These are phyloP conservation scores for Bovichtus diacanthus DNA, from an alignment of 2,797 vertebrate genomes.

Conservation along the genomic window DNA sequence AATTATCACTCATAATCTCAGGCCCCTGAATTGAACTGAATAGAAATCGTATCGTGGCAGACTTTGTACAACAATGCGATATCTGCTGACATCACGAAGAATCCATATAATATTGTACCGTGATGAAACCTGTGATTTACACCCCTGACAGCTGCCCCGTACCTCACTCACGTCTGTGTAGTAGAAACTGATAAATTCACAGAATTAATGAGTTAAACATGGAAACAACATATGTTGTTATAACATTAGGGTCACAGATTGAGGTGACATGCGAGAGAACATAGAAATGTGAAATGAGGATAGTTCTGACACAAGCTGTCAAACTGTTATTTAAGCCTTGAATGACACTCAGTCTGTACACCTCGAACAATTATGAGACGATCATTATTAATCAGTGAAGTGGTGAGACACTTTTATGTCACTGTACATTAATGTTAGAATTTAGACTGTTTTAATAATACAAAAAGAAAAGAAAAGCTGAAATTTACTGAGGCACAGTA, in stretches of 20 bases:
- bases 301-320: slow-evolving; percentile 22
- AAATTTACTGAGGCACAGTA: slow-evolving; percentile 24
- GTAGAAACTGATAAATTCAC: slow-evolving; percentile 23
- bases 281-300: slow-evolving; percentile 29
- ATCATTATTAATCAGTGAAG: slow-evolving; percentile 27
- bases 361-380: not conserved
- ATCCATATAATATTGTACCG: no score
- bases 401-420: not conserved
- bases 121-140: no score
- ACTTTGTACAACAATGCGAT: no score
- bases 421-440: not conserved
- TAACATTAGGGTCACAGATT: slow-evolving; percentile 16
- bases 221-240: slow-evolving; percentile 35
- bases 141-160: not conserved
- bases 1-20: no score
- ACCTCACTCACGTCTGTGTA: slow-evolving; percentile 25
- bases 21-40: no score
- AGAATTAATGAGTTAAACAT: slow-evolving; percentile 17
- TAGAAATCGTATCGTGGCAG: no score
- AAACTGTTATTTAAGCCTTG: slow-evolving; percentile 15
- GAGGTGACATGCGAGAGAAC: slow-evolving; percentile 7
- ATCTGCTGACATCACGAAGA: no score
- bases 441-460: not conserved
- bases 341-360: slow-evolving; percentile 30
- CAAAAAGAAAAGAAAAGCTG: not conserved